A percentile compares a stretch with the other conserved stretches of the same genome.
Conservation (phyloP, 2,797 vertebrate genomes). For the Ciconia nigra region DNA sequence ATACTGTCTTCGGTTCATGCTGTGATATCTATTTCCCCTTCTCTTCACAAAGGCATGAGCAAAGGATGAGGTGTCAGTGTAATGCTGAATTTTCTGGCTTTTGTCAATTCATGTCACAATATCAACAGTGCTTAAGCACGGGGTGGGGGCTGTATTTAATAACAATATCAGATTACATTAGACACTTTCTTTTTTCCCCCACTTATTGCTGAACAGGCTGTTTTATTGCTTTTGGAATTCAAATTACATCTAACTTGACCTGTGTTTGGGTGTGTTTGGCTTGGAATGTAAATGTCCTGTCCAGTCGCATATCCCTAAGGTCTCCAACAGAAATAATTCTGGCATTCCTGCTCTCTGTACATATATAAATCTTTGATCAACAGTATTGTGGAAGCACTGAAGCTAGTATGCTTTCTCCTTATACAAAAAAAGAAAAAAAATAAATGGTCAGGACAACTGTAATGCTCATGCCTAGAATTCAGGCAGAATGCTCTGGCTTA, state of each 20-base stretch:
- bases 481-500: not conserved
- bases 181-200: not conserved
- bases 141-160: not conserved
- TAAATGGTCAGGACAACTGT: not conserved
- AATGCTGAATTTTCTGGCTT: slow-evolving; percentile 36
- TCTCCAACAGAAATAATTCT: slow-evolving; percentile 53
- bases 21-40: not conserved
- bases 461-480: slow-evolving; percentile 6
- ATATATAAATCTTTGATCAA: slow-evolving; percentile 35
- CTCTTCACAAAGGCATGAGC: slow-evolving; percentile 15
- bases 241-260: slow-evolving; percentile 36
- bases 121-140: slow-evolving; percentile 13
- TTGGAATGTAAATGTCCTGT: slow-evolving; percentile 48
- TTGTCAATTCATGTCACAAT: slow-evolving; percentile 52
- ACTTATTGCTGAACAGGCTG: slow-evolving; percentile 63
- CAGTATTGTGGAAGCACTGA: not conserved
- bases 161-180: slow-evolving; percentile 60
- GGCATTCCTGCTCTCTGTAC: slow-evolving; percentile 39
- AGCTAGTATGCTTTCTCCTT: not conserved
- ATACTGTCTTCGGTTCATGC: slow-evolving; percentile 9
- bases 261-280: slow-evolving; percentile 28
- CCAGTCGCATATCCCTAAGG: slow-evolving; percentile 24
- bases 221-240: slow-evolving; percentile 53
- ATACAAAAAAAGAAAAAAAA: not conserved
- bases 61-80: not conserved